These are phyloP conservation scores for Drosophila longiperda DNA, from an alignment of 2,888 invertebrate genomes.

Conservation along the genomic window DNA sequence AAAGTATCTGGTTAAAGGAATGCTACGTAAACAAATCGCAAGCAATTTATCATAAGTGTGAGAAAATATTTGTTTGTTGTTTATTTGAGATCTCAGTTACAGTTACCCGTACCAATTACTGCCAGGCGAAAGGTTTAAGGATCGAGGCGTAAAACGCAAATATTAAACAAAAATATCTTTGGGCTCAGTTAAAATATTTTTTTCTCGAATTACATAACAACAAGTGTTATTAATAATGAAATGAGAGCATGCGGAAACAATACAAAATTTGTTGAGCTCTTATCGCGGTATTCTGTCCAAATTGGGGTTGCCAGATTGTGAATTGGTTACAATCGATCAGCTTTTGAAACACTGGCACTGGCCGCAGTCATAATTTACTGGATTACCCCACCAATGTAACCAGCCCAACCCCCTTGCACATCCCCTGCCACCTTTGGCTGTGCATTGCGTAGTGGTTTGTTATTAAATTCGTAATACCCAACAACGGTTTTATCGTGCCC, in stretches of 20 bases:
- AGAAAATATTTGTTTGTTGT: not conserved
- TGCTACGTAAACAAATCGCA: conserved; percentile 44
- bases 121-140: conserved; percentile 9
- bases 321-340: conserved; percentile 47
- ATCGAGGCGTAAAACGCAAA: not conserved
- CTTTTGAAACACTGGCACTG: conserved; percentile 46
- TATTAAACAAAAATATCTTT: not conserved
- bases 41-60: conserved; percentile 6
- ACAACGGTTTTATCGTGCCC: conserved; percentile 52
- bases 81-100: not conserved
- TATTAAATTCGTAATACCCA: conserved; percentile 59
- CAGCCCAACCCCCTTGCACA: not conserved
- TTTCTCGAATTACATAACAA: conserved; percentile 2
- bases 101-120: conserved; percentile 4
- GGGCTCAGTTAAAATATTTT: not conserved
- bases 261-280: conserved; percentile 35
- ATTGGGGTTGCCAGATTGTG: conserved; percentile 33
- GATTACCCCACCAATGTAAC: conserved; percentile 21
- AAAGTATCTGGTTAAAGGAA: conserved; percentile 40
- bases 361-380: conserved; percentile 23
- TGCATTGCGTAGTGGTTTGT: conserved; percentile 19
- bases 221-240: not conserved
- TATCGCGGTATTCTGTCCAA: conserved; percentile 41
- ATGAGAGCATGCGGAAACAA: conserved; percentile 5
- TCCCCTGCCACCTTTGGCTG: not conserved